Percentiles rank a stretch among this genome's conserved stretches.
phyloP scores from a whole-genome alignment of 2,888 invertebrate species.

The Alsophila aescularia region DNA sequence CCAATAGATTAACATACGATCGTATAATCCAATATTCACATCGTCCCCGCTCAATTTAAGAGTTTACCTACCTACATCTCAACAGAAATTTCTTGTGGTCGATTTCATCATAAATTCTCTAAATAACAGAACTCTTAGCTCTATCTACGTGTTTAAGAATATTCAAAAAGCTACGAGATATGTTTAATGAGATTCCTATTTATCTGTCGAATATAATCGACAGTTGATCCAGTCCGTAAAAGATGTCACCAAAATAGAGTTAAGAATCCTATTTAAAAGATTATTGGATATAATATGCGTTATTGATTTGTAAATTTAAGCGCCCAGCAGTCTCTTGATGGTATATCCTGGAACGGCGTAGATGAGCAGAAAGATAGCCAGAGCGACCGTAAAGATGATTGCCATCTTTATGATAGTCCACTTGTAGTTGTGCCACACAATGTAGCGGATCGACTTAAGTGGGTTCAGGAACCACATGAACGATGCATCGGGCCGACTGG shows the following conservation, averaged over 20 bases:
- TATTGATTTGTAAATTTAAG: constrained; percentile 73
- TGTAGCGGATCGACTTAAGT: constrained; percentile 94
- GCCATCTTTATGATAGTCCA: constrained; percentile 92
- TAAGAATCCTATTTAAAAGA: background rate
- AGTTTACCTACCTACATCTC: background rate
- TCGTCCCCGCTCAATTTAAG: background rate
- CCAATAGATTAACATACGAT: too few relatives aligned
- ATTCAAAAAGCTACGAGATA: too few relatives aligned
- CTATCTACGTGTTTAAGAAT: too few relatives aligned
- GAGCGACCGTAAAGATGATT: constrained; percentile 85
- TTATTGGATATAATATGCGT: background rate
- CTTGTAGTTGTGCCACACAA: constrained; percentile 97
- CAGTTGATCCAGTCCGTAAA: background rate
- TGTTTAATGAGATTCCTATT: too few relatives aligned
- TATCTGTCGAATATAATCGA: background rate
- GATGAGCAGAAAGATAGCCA: constrained; percentile 90
- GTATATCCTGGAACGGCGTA: constrained; percentile 95
- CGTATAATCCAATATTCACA: background rate
- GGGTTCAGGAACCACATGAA: constrained; percentile 98
- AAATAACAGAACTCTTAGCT: too few relatives aligned
- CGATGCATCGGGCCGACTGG: constrained; percentile 95
- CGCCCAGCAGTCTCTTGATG: constrained; percentile 93
- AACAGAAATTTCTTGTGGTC: background rate
- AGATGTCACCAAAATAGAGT: background rate
- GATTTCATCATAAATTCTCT: background rate